Base-by-base conservation (phyloP, 2,113 vertebrate genomes). In the Regulus satrapa region DNA sequence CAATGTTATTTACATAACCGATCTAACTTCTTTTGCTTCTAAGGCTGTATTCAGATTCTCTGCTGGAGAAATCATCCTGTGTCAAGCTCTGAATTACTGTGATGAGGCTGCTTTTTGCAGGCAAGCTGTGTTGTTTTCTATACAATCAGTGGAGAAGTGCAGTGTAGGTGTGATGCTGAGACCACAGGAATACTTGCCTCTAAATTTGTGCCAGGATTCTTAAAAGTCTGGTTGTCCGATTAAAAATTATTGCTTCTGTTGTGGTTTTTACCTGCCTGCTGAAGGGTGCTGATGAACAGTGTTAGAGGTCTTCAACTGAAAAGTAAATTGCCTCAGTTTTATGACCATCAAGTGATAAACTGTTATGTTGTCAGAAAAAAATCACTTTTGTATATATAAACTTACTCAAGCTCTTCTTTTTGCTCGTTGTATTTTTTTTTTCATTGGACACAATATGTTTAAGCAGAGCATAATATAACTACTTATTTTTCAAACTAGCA, bases 311-410 rank as follows among this genome's bases (percentile, higher is more conserved):
- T 81, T 36, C 55, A 75, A 1, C 18, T 43, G 87, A 69, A 51
- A 74, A 81, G 29, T 67, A 77, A 91, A 85, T 48, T 74, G n/a
- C 31, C 28, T 81, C 28, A 62, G 26, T 72, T 92, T 75, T 71
- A 67, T 52, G 34, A 71, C 61, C 92, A 63, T 74, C 24, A 59
- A 77, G 46, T 32, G 80, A 38, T 67, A 63, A 85, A 54, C 11
- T 31, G 9, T 55, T 78, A 36, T 13, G 16, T 43, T 74, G 16
- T 29, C 52, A 55, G 24, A 86, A 80, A 88, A 63, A 90, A 59
- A 71, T 7, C 1, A 4, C 12, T 77, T 91, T 58, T 71, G 18
- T 36, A 34, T 46, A 24, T 19, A 49, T 31, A 78, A n/a, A 14
- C 23, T 89, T 77, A 69, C 1, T 1, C 13, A 84, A 77, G 12